Evolutionary conservation across 2,888 invertebrate species (phyloP).

Genomic region (Gisinianus flammeolus): DNA sequence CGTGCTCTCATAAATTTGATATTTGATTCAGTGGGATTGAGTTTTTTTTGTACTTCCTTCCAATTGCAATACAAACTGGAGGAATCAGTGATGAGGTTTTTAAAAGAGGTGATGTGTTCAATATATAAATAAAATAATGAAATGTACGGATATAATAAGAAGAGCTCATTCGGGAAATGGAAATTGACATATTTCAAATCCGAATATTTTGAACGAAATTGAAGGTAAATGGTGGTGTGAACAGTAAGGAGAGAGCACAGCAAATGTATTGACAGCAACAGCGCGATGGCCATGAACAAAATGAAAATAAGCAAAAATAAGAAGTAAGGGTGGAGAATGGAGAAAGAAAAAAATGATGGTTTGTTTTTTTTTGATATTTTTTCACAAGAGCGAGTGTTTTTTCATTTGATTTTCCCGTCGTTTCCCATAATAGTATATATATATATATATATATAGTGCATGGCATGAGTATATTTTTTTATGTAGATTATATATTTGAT

Average conservation of each 20-base stretch:
- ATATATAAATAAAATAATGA: too few relatives aligned
- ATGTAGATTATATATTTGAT: constrained; percentile 4
- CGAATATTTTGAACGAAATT: too few relatives aligned
- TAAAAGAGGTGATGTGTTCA: too few relatives aligned
- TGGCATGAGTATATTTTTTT: constrained; percentile 4
- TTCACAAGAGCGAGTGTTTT: constrained; percentile 23
- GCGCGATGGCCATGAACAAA: constrained; percentile 11
- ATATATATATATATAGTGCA: constrained; percentile 11
- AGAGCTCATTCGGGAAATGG: too few relatives aligned
- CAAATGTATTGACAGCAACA: constrained; percentile 12
- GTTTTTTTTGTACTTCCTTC: too few relatives aligned
- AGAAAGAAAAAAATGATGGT: background rate
- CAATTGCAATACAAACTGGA: too few relatives aligned
- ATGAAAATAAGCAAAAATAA: constrained; percentile 15
- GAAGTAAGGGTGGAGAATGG: background rate
- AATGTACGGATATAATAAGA: too few relatives aligned
- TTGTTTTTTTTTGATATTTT: constrained; percentile 9
- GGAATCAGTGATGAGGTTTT: too few relatives aligned
- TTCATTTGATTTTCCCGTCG: constrained; percentile 2
- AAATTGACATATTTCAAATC: too few relatives aligned
- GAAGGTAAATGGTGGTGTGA: too few relatives aligned
- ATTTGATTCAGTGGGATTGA: too few relatives aligned
- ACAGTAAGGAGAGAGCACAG: background rate
- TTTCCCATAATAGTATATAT: constrained; percentile 11
- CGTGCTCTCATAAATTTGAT: too few relatives aligned